Evolutionary conservation across 2,888 invertebrate species (phyloP).

Genomic region (Hybos culiciformis): DNA sequence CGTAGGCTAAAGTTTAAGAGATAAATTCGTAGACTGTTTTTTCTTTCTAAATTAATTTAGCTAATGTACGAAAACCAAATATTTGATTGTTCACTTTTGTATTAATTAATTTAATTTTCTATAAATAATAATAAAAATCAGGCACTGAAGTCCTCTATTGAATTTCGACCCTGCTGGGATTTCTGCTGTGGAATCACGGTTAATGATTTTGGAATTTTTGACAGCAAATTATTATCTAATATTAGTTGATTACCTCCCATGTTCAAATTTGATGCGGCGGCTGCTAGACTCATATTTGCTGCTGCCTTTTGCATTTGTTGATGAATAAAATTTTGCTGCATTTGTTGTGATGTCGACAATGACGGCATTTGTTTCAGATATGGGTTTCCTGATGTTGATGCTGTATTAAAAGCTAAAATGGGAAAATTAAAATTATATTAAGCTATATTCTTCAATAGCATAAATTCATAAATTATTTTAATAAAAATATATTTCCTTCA

Average conservation of each 20-base stretch:
- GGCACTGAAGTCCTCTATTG: background rate
- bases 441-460: too few species aligned
- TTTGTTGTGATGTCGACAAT: background rate
- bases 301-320: conserved; percentile 6
- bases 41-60: too few species aligned
- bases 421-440: background rate
- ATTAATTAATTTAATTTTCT: background rate
- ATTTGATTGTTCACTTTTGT: too few species aligned
- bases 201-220: conserved; percentile 67
- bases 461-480: background rate
- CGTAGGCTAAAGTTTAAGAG: too few species aligned
- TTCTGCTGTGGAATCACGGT: conserved; percentile 61
- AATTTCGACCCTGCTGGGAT: background rate
- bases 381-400: background rate
- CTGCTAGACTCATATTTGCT: conserved; percentile 21
- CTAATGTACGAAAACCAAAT: too few species aligned
- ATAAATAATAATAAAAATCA: background rate
- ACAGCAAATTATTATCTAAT: conserved; percentile 41
- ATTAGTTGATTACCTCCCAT: conserved; percentile 22
- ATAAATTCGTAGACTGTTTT: too few species aligned
- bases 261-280: conserved; percentile 22
- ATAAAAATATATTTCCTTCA: conserved; percentile 17
- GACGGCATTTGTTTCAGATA: background rate
- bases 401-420: background rate
- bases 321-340: background rate